Conservation (phyloP, 2,797 vertebrate species). For the Characodon lateralis region DNA sequence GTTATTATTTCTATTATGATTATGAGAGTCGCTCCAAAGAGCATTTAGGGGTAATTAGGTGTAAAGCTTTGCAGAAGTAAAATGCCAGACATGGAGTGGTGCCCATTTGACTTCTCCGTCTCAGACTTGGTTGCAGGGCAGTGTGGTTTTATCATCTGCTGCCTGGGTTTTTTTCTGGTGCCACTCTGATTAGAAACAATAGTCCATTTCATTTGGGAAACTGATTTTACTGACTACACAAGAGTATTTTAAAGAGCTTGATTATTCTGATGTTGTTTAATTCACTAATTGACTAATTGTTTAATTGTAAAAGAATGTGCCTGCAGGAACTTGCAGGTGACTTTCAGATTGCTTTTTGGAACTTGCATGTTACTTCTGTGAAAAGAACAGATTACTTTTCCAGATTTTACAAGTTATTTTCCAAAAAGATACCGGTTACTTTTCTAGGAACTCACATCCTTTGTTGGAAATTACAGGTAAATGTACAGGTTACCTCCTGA, state of each 20-base stretch:
- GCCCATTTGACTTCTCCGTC: constrained; percentile 42
- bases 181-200: constrained; percentile 31
- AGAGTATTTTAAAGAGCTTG: constrained; percentile 20
- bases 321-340: not conserved
- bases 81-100: constrained; percentile 54
- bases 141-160: constrained; percentile 14
- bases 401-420: not conserved
- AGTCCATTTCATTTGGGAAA: constrained; percentile 21
- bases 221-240: constrained; percentile 40
- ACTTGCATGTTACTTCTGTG: not conserved
- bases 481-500: not conserved
- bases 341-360: not conserved
- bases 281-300: no score
- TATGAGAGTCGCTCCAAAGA: constrained; percentile 64
- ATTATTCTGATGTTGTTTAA: not conserved
- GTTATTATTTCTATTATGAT: constrained; percentile 76
- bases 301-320: not conserved
- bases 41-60: constrained; percentile 75
- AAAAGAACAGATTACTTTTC: not conserved
- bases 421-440: not conserved
- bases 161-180: constrained; percentile 10
- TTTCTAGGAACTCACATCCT: not conserved
- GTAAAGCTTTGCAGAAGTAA: constrained; percentile 58
- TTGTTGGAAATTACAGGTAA: not conserved
- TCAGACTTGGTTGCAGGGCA: constrained; percentile 30